phyloP scores from a whole-genome alignment of 2,888 invertebrate genomes.

The Mythimna impura region DNA sequence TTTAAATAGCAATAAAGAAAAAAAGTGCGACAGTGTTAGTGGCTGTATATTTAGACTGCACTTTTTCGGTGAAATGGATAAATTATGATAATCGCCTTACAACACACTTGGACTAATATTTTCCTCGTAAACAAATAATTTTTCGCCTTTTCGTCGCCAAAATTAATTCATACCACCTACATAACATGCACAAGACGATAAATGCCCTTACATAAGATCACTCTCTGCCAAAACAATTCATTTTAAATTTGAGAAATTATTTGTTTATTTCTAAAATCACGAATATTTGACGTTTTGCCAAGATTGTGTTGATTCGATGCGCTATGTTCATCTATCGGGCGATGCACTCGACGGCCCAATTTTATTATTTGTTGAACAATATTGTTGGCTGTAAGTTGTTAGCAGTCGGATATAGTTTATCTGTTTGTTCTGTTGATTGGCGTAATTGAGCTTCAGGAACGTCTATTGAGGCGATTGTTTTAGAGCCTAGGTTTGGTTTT shows the following conservation, averaged over 20 bases:
- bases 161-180: conserved; percentile 7
- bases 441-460: conserved; percentile 36
- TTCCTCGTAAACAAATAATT: neutral
- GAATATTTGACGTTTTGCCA: conserved; percentile 70
- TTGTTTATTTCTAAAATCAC: conserved; percentile 66
- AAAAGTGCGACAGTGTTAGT: conserved; percentile 2
- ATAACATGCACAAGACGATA: conserved; percentile 19
- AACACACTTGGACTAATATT: neutral
- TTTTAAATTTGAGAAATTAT: conserved; percentile 60
- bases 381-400: conserved; percentile 26
- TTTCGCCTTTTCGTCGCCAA: neutral
- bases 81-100: neutral
- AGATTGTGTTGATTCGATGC: conserved; percentile 62
- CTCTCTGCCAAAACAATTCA: conserved; percentile 62
- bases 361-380: conserved; percentile 64
- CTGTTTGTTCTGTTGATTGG: conserved; percentile 55
- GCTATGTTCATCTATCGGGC: conserved; percentile 71
- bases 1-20: conserved; percentile 5
- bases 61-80: neutral
- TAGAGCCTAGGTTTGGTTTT: conserved; percentile 7
- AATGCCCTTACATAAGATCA: conserved; percentile 52
- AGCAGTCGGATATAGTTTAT: conserved; percentile 54
- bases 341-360: conserved; percentile 76
- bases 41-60: conserved; percentile 1
- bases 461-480: conserved; percentile 28